phyloP scores from a whole-genome alignment of 2,888 invertebrate genomes.

The Cyaniris semiargus region DNA sequence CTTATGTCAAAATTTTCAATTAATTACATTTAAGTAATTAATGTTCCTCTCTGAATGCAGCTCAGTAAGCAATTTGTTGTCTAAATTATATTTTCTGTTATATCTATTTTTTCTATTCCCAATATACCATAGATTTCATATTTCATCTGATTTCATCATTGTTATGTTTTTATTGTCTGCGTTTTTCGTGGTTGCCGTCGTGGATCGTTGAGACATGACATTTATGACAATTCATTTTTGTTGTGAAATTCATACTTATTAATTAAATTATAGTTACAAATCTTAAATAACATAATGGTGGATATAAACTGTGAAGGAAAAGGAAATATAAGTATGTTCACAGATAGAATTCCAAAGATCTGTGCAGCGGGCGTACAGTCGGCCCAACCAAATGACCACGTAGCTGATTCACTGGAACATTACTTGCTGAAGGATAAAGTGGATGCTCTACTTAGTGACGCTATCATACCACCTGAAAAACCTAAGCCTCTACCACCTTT shows the following conservation, averaged over 20 bases:
- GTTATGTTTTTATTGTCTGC: background rate
- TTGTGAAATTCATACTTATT: background rate
- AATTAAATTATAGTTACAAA: background rate
- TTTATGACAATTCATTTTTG: background rate
- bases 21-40: no score
- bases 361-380: conserved; percentile 67
- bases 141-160: no score
- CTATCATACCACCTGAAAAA: conserved; percentile 57
- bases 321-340: conserved; percentile 64
- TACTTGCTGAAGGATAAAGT: conserved; percentile 65
- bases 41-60: no score
- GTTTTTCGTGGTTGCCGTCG: no score
- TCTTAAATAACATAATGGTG: background rate
- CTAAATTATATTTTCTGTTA: no score
- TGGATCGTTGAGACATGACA: background rate
- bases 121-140: no score
- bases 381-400: conserved; percentile 55
- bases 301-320: conserved; percentile 57
- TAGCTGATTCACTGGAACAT: conserved; percentile 55
- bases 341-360: conserved; percentile 61
- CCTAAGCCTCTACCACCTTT: conserved; percentile 55
- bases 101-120: no score
- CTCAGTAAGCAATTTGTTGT: no score
- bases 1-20: no score
- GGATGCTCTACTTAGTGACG: conserved; percentile 63